Base-by-base conservation (phyloP, 2,797 vertebrate species). In the Amniataba percoides region DNA sequence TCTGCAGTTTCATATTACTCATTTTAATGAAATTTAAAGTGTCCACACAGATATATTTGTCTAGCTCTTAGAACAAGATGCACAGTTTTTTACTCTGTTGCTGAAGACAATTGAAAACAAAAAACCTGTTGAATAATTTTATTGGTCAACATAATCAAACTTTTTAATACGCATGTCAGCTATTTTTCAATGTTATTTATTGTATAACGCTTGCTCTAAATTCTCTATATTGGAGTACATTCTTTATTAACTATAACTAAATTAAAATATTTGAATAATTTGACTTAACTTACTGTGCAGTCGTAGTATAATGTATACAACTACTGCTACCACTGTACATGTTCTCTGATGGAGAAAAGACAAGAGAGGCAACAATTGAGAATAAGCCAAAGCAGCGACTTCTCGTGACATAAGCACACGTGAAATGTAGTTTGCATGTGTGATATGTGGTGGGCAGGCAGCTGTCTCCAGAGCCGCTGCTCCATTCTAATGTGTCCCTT, bases 401-500 rank as follows among this genome's bases (percentile, higher is more conserved):
- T 51, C 43, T 55, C 39, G 31, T 71, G 25, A 74, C 10, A 2
- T 43, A 18, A 78, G 13, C n/a, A 69, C 7, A 12, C 49, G 15
- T 13, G 27, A 68, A 73, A 59, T 53, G 25, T 46, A 19, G 39
- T 40, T 15, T 58, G 58, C 15, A 56, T 51, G 19, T 59, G 49
- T 48, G 36, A 23, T 10, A 15, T 55, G 49, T 53, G 36, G 31
- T 42, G 36, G 55, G 7, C 18, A 18, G n/a, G 52, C 36, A 8
- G 13, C 55, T 60, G 64, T 73, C 66, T 62, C 23, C 13, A 2
- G 3, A 40, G 52, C 23, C 31, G 9, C 14, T 14, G n/a, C 36
- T 80, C 48, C 34, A 7, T 40, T 80, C 80, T 81, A 52, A 89
- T 27, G 5, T 53, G 42, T 79, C 23, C 84, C 39, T 45, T 82